These are phyloP conservation scores for Rhinolophus sinicus DNA, from an alignment of 2,113 vertebrate genomes.

Conservation along the genomic window DNA sequence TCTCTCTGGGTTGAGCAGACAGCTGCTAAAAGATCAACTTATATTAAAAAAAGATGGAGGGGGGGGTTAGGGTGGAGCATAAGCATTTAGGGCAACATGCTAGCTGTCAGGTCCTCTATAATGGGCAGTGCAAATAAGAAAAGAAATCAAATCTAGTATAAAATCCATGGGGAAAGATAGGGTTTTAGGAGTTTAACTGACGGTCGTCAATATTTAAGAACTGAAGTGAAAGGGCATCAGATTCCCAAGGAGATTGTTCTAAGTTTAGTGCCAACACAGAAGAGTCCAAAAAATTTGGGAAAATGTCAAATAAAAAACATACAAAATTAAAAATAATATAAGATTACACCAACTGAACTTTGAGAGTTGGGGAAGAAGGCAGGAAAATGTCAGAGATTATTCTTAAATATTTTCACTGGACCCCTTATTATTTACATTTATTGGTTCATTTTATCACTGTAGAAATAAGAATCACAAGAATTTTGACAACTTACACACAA, in stretches of 20 bases:
- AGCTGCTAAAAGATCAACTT: conserved; percentile 22
- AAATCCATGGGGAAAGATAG: conserved; percentile 35
- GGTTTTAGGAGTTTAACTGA: conserved; percentile 39
- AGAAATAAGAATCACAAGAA: neutral
- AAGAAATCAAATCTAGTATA: conserved; percentile 57
- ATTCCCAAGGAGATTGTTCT: conserved; percentile 59
- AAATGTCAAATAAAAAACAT: conserved; percentile 61
- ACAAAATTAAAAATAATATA: conserved; percentile 33
- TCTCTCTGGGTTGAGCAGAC: neutral
- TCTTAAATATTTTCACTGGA: conserved; percentile 15
- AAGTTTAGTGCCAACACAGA: conserved; percentile 62
- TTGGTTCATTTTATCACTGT: neutral
- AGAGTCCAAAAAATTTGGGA: neutral
- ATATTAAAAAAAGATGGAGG: neutral
- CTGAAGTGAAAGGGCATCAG: conserved; percentile 45
- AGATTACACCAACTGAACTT: neutral
- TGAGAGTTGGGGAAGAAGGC: neutral
- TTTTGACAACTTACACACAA: conserved; percentile 21
- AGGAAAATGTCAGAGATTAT: neutral
- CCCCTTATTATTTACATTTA: neutral
- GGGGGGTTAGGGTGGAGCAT: neutral
- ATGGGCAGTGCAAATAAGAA: conserved; percentile 66
- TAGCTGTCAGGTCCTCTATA: conserved; percentile 40
- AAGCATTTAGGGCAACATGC: conserved; percentile 30
- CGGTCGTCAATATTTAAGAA: conserved; percentile 59